These are phyloP conservation scores for Himalopsyche anomala DNA, from an alignment of 2,888 invertebrate species.

Conservation along the genomic window DNA sequence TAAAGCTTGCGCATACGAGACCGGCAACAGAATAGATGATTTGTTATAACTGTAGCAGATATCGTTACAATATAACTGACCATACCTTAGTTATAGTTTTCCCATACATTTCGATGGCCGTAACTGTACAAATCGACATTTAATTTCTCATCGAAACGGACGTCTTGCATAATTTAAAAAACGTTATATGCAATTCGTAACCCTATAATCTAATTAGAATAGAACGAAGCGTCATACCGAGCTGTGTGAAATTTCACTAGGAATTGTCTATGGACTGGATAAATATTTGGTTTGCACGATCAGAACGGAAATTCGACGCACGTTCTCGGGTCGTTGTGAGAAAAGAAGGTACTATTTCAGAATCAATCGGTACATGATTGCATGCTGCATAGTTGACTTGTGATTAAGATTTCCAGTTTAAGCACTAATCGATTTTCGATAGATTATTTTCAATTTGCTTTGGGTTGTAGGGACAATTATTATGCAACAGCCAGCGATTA, in stretches of 20 bases:
- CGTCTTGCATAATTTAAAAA: too few relatives aligned
- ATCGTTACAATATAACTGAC: too few relatives aligned
- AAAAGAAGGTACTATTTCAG: neutral
- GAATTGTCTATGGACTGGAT: neutral
- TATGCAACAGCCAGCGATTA: neutral
- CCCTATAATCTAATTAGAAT: neutral
- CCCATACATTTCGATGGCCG: too few relatives aligned
- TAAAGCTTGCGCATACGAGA: too few relatives aligned
- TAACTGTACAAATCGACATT: too few relatives aligned
- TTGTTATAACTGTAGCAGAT: too few relatives aligned
- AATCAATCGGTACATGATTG: neutral
- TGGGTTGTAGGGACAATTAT: neutral
- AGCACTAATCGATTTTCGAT: neutral
- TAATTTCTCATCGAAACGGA: too few relatives aligned
- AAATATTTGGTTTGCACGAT: neutral
- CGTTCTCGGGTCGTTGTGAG: neutral
- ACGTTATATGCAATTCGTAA: neutral
- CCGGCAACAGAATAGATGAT: too few relatives aligned
- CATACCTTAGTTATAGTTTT: too few relatives aligned
- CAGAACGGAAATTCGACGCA: constrained; percentile 6
- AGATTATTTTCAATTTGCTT: constrained; percentile 4
- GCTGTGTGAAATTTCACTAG: neutral
- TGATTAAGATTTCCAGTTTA: neutral
- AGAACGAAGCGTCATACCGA: neutral
- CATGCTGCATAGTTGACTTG: neutral